A percentile compares a stretch with the other conserved stretches of the same genome.
Conservation (phyloP, 1,140 invertebrate genomes). For the Leguminivora glycinivorella region DNA sequence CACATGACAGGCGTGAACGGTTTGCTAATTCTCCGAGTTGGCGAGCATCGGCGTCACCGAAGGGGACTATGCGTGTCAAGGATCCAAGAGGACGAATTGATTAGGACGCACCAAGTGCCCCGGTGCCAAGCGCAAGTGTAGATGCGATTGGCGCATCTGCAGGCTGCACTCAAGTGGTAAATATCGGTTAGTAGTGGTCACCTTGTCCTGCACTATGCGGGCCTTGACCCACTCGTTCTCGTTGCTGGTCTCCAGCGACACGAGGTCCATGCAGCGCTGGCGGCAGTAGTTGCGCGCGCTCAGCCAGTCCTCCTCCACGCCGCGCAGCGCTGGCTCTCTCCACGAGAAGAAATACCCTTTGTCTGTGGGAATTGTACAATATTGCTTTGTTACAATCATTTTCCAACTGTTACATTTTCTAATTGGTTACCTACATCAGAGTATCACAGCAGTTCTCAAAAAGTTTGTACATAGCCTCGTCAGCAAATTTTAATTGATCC, state of each 20-base stretch:
- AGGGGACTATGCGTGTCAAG: conserved; percentile 48
- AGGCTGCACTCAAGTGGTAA: background rate
- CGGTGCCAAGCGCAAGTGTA: conserved; percentile 32
- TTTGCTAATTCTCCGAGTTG: conserved; percentile 39
- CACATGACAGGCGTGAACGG: conserved; percentile 42
- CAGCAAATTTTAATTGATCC: no score
- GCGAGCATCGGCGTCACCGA: conserved; percentile 30
- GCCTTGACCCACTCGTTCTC: conserved; percentile 92
- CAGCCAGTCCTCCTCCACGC: conserved; percentile 89
- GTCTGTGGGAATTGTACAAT: conserved; percentile 58
- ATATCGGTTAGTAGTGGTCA: conserved; percentile 61
- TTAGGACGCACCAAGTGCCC: conserved; percentile 23
- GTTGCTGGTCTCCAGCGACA: conserved; percentile 88
- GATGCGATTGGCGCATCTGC: background rate
- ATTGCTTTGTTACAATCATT: background rate
- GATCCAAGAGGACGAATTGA: conserved; percentile 31
- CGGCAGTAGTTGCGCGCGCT: conserved; percentile 90
- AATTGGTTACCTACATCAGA: no score
- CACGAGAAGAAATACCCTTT: conserved; percentile 93
- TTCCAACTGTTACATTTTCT: no score
- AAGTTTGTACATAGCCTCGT: no score
- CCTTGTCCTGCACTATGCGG: conserved; percentile 86
- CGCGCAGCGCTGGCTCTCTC: conserved; percentile 85
- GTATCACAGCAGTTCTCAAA: no score
- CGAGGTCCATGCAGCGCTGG: conserved; percentile 91